phyloP scores from a whole-genome alignment of 2,797 vertebrate species.

The Margarornis squamiger region DNA sequence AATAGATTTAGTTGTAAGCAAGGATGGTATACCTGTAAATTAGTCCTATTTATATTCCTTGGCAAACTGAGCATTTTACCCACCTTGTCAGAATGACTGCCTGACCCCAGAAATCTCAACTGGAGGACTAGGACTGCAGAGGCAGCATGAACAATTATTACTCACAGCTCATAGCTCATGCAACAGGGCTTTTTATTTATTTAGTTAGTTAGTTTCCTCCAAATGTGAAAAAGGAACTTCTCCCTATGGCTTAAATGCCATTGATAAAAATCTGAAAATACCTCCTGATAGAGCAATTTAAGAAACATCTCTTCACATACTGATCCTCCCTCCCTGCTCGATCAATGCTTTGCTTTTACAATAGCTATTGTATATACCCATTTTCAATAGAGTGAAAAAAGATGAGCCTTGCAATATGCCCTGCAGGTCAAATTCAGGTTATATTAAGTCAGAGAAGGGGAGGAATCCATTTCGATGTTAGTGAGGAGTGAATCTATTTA shows the following conservation, averaged over 20 bases:
- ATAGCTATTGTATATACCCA: not conserved
- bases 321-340: not conserved
- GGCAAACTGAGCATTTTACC: conserved; percentile 16
- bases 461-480: conserved; percentile 52
- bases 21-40: not conserved
- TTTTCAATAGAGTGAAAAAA: conserved; percentile 52
- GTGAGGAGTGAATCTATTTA: conserved; percentile 48
- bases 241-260: not conserved
- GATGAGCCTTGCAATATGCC: conserved; percentile 44
- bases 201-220: conserved; percentile 24
- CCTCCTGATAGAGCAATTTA: not conserved
- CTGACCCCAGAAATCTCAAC: conserved; percentile 24
- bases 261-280: conserved; percentile 14
- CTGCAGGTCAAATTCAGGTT: conserved; percentile 61
- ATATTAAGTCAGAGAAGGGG: conserved; percentile 52
- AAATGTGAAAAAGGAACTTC: conserved; percentile 10
- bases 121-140: not conserved
- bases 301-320: not conserved
- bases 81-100: not conserved
- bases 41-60: conserved; percentile 20
- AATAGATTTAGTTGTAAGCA: not conserved
- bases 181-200: conserved; percentile 36
- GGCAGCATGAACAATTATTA: not conserved
- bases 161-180: not conserved
- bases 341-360: conserved; percentile 43